Evolutionary conservation across 2,888 invertebrate genomes (phyloP), one percentile per base, ranked within the genome.

Genomic region (Cantharis flavilabris): DNA sequence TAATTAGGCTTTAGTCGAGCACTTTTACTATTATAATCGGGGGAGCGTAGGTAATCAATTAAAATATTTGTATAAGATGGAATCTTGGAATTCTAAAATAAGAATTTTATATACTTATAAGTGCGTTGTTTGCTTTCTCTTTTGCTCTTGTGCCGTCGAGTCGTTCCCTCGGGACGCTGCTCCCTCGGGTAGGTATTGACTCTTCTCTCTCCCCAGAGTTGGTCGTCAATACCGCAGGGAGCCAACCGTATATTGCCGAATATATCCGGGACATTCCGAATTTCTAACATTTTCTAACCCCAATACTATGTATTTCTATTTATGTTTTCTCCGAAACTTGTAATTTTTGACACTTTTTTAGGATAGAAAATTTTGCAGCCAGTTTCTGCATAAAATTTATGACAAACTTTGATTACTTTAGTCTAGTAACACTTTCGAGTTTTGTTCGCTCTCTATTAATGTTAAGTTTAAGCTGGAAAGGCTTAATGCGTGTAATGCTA

Each of bases 221-320:
- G 87, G 88, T 89, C 89, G 89, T 89, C 89, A 90, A 90, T 90
- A 89, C 89, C 89, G 90, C 89, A 88, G 89, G 90, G 89, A 89
- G 88, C 87, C 84, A 79, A 76, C 83, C 86, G 86, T 85, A 84
- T 84, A 81, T 79, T 81, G 79, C 85, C 87, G 87, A 86, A 84
- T 85, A 83, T 83, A 80, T 79, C 84, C 87, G 82, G 83, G 83
- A 74, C 79, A 72, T 78, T 72, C 76, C 82, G 86, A 85, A 78
- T 78, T 79, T 82, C 82, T 84, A 83, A 83, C 82, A 84, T 85
- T 85, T 85, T 84, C 85, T 84, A 84, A 83, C 85, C 84, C 83
- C 85, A 84, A 84, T 85, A 84, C 83, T 84, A 83, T 82, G 49
- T 49, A 49, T 49, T 49, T 49, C 49, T 49, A n/a, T 49, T 49